Conservation (phyloP, 2,888 invertebrate genomes). For the Ecdyonurus torrentis region DNA sequence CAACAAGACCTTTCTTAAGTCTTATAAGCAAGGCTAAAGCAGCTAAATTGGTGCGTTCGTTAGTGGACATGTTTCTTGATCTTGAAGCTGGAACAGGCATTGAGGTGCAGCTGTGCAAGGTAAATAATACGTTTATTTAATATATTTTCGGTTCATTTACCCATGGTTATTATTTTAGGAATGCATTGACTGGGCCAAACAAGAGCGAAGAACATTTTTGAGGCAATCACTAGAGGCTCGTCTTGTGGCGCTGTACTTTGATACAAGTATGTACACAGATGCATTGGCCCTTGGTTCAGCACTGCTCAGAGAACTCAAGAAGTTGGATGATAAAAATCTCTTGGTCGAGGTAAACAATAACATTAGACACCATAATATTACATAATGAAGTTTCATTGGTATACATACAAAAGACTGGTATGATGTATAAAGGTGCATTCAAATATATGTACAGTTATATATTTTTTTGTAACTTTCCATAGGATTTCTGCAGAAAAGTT, state of each 20-base stretch:
- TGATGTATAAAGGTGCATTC: too few species aligned
- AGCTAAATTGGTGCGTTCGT: conserved; percentile 87
- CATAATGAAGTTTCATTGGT: too few species aligned
- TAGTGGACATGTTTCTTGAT: conserved; percentile 95
- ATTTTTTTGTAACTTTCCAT: too few species aligned
- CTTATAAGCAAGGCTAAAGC: conserved; percentile 98
- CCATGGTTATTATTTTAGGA: conserved; percentile 35
- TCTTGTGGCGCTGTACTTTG: conserved; percentile 86
- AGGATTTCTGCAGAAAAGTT: too few species aligned
- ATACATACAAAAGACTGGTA: too few species aligned
- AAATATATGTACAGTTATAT: too few species aligned
- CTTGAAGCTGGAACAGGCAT: conserved; percentile 93
- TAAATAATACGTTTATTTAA: conserved; percentile 10
- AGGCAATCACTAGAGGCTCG: conserved; percentile 91
- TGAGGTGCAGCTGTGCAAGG: conserved; percentile 71
- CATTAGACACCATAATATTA: too few species aligned
- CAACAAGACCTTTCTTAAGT: conserved; percentile 86
- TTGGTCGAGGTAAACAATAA: conserved; percentile 76
- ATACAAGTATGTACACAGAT: conserved; percentile 77
- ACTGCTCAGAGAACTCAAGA: conserved; percentile 88
- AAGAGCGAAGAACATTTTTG: conserved; percentile 91
- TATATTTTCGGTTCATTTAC: background rate
- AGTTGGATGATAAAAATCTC: conserved; percentile 96
- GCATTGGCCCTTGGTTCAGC: conserved; percentile 71
- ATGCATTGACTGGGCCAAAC: conserved; percentile 99